Evolutionary conservation across 2,113 vertebrate species (phyloP), one percentile per base, ranked within the genome.

Genomic region (Python bivittatus): DNA sequence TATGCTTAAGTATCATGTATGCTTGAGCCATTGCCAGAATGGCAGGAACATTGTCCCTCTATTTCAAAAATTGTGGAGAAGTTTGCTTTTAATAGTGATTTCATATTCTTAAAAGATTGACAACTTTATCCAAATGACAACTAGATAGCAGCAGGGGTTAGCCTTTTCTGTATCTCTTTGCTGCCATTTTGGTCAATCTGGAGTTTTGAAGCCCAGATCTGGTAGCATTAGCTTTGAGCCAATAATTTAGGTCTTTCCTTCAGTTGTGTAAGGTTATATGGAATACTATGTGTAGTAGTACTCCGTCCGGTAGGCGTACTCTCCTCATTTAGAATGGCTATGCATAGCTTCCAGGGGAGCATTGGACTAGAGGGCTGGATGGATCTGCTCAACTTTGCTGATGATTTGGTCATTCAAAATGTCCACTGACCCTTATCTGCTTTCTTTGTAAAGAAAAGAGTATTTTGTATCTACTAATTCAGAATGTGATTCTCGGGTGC

Each of bases 11-110:
- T 22, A 96, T 95, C 94, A 96, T 84, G 84, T 56, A 94, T 17
- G 96, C 96, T 87, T 98, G 97, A 1, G 96, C 95, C 92, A 96
- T 54, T 58, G 96, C 95, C 68, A 98, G 95, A 91, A 98, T 84
- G 22, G 95, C 96, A 0, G 92, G 9, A 7, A 96, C 11, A 0
- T 72, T 95, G 92, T 97, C 93, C 86, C 95, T 97, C 95, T 97
- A 88, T 84, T 86, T 58, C 42, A 57, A 92, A 95, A 89, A 89
- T 53, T 44, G 10, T n/a, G 60, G 44, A 57, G 52, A 29, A 17
- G 23, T 29, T 72, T 38, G 13, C 84, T 83, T 84, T 84, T 56
- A 38, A 58, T 2, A 20, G 12, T 52, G 6, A n/a, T 33, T 38
- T 60, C 44, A 20, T 57, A 25, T 84, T 44, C 44, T 10, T 38